Base-by-base conservation (phyloP, 1,140 invertebrate genomes). In the Coenobita brevimanus region DNA sequence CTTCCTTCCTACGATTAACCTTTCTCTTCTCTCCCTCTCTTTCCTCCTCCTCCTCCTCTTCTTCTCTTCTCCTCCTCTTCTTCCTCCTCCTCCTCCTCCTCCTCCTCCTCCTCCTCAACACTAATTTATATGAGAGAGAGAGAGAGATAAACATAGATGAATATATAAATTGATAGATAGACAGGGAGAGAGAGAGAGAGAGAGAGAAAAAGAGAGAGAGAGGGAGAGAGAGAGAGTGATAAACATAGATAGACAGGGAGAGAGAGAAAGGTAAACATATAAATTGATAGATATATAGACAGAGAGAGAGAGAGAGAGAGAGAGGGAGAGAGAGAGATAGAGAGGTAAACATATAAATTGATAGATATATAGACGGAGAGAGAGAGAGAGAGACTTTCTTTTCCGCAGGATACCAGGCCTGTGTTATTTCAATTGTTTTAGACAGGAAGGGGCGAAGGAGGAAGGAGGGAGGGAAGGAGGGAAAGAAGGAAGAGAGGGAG, bases 71-170 rank as follows among this genome's bases (percentile, higher is more conserved):
- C 67, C 67, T 71, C 67, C 67, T 71, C 24, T n/a, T 71, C 24
- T 38, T 71, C 67, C 67, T 27, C 30, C 67, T 71, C 67, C 67
- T 33, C 62, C 62, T 67, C 62, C 62, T 67, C 62, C 62, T 67
- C 62, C 62, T 67, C 62, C 62, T 67, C 62, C 62, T 67, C 62
- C 62, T 67, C 62, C 62, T 67, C 62, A 24, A 30, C 62, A 24
- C 36, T 67, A 33, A 30, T 33, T 33, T 67, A 24, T n/a, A 24
- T n/a, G 57, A 62, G 57, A 62, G 57, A 62, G 57, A 62, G 57
- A 62, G 57, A 62, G 57, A 62, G n/a, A n/a, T n/a, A n/a, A n/a
- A n/a, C n/a, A n/a, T n/a, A n/a, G n/a, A n/a, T n/a, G n/a, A n/a
- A n/a, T n/a, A n/a, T n/a, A n/a, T n/a, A n/a, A n/a, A n/a, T n/a